Base-by-base conservation (phyloP, 2,888 invertebrate species). In the Tribolium freemani region DNA sequence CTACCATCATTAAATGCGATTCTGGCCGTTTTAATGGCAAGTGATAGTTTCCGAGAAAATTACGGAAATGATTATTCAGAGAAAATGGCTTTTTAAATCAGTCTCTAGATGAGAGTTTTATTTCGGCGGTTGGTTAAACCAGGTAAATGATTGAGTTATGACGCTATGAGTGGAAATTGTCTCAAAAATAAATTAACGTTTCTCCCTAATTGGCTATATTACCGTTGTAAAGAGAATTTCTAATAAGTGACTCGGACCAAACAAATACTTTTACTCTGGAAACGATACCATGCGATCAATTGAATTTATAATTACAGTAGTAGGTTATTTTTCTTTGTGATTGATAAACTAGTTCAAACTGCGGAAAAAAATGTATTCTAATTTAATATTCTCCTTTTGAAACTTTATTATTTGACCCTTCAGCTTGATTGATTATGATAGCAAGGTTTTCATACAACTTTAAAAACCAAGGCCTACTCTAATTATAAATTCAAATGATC, bases 1-100 rank as follows among this genome's bases (percentile, higher is more conserved):
- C 67, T 60, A 8, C 54, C 50, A 51, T 48, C 68, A 58, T 68
- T 68, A 68, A 68, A 50, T 26, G 21, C 46, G 46, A 20, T 11
- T 50, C 68, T 48, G 38, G 21, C 48, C 58, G 58, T 69, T 53
- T 69, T 60, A 44, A 54, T 16, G 26, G 6, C 13, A 4, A 56
- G 57, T 44, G 61, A 53, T 45, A 61, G 45, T 69, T 60, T 53
- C 13, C 20, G 58, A 20, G 58, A n/a, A 44, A 58, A 45, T 58
- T 58, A 45, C 45, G 58, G 44, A n/a, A n/a, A n/a, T n/a, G n/a
- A 38, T 13, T 57, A 30, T 38, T 57, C 38, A 26, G 31, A 31
- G 38, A 38, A 56, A 56, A 56, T 31, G 38, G 38, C 26, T 53
- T 53, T 51, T 53, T 53, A 53, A 53, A 53, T 21, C 26, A 53